Conservation (phyloP, 1,140 invertebrate species). For the Hylyphantes graminicola region DNA sequence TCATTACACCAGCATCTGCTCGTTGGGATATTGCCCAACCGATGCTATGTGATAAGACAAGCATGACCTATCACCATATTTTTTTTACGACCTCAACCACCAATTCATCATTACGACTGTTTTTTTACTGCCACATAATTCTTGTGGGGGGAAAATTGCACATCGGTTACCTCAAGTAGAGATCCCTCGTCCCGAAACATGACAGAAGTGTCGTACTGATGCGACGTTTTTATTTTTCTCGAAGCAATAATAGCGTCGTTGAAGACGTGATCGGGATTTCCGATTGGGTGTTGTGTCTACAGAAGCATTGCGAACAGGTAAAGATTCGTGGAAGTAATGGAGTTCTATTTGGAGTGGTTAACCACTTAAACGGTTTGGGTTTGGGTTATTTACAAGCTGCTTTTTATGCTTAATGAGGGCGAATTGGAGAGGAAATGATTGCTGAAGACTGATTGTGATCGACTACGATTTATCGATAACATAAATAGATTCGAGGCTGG, state of each 20-base stretch:
- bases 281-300: background rate
- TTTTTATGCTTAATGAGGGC: no score
- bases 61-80: conserved; percentile 12
- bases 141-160: background rate
- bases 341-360: no score
- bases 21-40: no score
- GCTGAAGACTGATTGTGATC: no score
- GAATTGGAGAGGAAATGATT: no score
- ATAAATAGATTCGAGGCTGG: no score
- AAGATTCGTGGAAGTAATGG: no score
- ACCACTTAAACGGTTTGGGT: no score
- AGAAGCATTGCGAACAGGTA: background rate
- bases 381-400: no score
- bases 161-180: background rate
- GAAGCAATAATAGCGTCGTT: conserved; percentile 21
- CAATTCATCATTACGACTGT: conserved; percentile 17
- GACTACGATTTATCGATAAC: no score
- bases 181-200: conserved; percentile 18
- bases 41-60: conserved; percentile 1
- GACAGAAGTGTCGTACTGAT: conserved; percentile 33
- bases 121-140: conserved; percentile 34
- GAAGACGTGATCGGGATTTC: conserved; percentile 20
- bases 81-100: background rate
- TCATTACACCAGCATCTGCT: no score
- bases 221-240: conserved; percentile 32